Percentiles rank a stretch among this genome's conserved stretches.
Evolutionary conservation across 2,888 invertebrate species (phyloP).

Genomic region (Resseliella maxima): DNA sequence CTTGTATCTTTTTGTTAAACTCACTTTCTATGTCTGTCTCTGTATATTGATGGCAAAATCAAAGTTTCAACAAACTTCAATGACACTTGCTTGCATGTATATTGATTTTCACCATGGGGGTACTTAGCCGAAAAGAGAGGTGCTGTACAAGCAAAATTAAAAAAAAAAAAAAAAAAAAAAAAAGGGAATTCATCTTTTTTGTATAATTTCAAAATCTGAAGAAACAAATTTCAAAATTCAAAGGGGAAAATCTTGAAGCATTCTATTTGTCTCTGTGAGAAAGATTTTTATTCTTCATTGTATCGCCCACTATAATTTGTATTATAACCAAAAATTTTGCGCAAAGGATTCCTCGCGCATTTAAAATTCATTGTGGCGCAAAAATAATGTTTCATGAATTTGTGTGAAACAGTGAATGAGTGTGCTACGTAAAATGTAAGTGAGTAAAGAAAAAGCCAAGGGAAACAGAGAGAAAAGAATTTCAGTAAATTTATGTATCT

Average conservation of each 20-base stretch:
- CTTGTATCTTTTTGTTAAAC: no score
- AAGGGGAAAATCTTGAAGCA: no score
- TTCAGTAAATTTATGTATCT: neutral
- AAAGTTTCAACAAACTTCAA: neutral
- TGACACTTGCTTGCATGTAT: no score
- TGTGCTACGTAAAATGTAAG: neutral
- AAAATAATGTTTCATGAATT: neutral
- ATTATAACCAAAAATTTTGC: conserved; percentile 13
- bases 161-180: no score
- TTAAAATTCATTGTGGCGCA: neutral
- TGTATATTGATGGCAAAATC: neutral
- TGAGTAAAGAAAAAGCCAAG: neutral
- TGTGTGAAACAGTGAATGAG: neutral
- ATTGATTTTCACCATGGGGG: no score
- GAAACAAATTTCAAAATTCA: no score
- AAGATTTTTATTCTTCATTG: no score
- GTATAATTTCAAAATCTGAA: no score
- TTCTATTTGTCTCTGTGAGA: neutral
- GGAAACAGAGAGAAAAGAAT: neutral
- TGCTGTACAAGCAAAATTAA: no score
- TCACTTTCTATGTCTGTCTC: no score
- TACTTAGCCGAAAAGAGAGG: no score
- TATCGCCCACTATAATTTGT: neutral
- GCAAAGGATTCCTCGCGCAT: neutral
- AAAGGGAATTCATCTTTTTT: no score